These are phyloP conservation scores for Hafferia zeledoni DNA, from an alignment of 2,797 vertebrate species.

Conservation along the genomic window DNA sequence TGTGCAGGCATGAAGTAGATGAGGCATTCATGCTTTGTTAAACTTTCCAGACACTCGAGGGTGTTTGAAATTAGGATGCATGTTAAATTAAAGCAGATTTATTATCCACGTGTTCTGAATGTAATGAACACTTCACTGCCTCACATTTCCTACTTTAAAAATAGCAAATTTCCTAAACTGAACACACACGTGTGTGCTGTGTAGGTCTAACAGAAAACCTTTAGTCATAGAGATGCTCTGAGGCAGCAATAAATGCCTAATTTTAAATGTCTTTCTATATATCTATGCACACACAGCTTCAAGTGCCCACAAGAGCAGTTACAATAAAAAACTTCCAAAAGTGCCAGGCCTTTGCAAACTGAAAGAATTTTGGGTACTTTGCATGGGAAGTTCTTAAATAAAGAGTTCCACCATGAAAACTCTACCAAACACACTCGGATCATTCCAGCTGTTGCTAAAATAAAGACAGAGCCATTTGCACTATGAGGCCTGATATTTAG, in stretches of 20 bases:
- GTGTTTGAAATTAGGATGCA: slow-evolving; percentile 49
- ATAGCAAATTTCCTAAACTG: background rate
- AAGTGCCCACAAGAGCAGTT: background rate
- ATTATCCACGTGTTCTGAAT: background rate
- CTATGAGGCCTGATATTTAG: background rate
- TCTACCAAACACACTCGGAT: background rate
- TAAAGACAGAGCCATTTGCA: background rate
- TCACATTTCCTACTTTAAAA: slow-evolving; percentile 8
- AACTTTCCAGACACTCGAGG: slow-evolving; percentile 50
- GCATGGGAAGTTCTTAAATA: background rate
- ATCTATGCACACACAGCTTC: background rate
- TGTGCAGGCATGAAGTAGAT: background rate
- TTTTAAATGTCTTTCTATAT: background rate
- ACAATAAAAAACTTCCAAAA: background rate
- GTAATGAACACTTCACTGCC: slow-evolving; percentile 13
- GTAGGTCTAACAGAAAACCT: background rate
- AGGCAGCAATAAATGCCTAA: background rate
- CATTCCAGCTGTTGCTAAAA: background rate
- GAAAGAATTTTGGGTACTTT: background rate
- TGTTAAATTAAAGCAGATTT: slow-evolving; percentile 52
- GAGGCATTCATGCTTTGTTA: slow-evolving; percentile 45
- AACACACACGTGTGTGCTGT: background rate
- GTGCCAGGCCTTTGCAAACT: background rate
- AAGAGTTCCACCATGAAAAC: background rate
- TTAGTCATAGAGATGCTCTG: background rate